Evolutionary conservation across 2,888 invertebrate species (phyloP).

Genomic region (Synanthedon formicaeformis): DNA sequence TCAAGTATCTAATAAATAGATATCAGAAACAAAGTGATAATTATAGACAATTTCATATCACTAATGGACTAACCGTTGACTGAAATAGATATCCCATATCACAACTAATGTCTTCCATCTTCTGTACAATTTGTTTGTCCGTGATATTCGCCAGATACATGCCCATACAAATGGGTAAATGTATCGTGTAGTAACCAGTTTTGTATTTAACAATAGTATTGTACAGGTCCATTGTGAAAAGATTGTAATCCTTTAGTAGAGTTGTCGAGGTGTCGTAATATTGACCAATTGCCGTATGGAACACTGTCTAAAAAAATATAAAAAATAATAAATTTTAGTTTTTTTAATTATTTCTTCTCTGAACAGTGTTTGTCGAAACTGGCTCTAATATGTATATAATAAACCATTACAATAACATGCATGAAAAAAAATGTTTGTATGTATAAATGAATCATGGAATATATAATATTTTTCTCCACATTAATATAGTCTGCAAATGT

Average conservation of each 20-base stretch:
- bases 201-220: constrained; percentile 88
- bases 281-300: constrained; percentile 83
- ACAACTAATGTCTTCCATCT: constrained; percentile 81
- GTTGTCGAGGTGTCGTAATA: constrained; percentile 80
- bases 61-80: constrained; percentile 75
- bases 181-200: constrained; percentile 90
- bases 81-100: constrained; percentile 94
- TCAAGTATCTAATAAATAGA: too few relatives aligned
- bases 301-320: constrained; percentile 31
- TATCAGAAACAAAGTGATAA: too few relatives aligned
- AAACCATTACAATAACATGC: too few relatives aligned
- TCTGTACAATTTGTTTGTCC: constrained; percentile 76
- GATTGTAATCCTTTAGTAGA: constrained; percentile 42
- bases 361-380: too few relatives aligned
- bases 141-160: constrained; percentile 81
- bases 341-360: too few relatives aligned
- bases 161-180: constrained; percentile 86
- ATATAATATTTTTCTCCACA: too few relatives aligned
- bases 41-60: too few relatives aligned
- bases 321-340: too few relatives aligned
- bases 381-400: too few relatives aligned
- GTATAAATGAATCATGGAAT: too few relatives aligned
- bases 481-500: too few relatives aligned
- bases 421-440: too few relatives aligned
- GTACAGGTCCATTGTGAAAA: constrained; percentile 85